These are phyloP conservation scores for Thamnophis elegans DNA, from an alignment of 2,797 vertebrate genomes.

Conservation along the genomic window DNA sequence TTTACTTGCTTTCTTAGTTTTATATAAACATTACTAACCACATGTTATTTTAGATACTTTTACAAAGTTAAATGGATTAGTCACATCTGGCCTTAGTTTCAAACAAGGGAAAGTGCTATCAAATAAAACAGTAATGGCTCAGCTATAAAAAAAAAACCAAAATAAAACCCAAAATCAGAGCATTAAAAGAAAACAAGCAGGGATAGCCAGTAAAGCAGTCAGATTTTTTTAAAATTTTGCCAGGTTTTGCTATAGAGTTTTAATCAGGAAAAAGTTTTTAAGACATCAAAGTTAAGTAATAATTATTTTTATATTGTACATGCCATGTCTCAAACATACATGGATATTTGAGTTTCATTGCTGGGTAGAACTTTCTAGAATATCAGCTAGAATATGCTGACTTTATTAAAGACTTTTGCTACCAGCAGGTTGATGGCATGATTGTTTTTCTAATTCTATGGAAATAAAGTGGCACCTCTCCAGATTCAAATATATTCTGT, in stretches of 20 bases:
- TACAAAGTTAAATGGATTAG: not conserved
- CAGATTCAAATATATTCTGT: not conserved
- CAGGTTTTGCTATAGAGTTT: not conserved
- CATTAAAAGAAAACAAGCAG: not conserved
- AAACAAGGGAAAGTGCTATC: not conserved
- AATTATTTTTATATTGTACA: not conserved
- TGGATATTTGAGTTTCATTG: not conserved
- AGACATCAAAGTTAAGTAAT: not conserved
- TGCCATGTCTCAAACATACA: not conserved
- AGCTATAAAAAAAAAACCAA: not conserved
- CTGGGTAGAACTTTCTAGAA: not conserved
- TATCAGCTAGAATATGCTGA: not conserved
- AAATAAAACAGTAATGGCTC: not conserved
- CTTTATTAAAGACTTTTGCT: not conserved
- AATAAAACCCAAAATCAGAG: not conserved
- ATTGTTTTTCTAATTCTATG: not conserved
- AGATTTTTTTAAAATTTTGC: not conserved
- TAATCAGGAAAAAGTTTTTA: conserved; percentile 11
- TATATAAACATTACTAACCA: not conserved
- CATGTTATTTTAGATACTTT: not conserved
- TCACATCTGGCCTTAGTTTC: not conserved
- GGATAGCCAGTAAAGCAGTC: not conserved
- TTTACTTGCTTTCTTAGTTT: not conserved
- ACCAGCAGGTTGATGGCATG: not conserved
- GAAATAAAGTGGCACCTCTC: not conserved